phyloP scores from a whole-genome alignment of 2,888 invertebrate genomes.

The Pseudococcus jackbeardsleyi region DNA sequence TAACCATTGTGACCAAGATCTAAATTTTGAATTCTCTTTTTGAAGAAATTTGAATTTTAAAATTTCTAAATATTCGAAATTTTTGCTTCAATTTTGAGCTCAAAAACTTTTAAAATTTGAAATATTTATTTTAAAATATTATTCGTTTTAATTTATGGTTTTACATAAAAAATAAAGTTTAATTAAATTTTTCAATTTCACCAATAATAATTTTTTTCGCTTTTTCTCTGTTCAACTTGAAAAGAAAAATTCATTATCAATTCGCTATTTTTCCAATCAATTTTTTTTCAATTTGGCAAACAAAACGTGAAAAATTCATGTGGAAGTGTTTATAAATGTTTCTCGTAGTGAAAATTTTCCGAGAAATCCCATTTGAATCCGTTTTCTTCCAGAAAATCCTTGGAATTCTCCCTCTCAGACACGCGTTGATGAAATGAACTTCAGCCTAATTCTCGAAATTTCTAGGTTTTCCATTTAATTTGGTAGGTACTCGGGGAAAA shows the following conservation, averaged over 20 bases:
- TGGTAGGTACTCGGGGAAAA: not conserved
- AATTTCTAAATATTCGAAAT: not conserved
- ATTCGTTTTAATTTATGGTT: not conserved
- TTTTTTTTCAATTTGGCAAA: not conserved
- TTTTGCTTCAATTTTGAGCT: not conserved
- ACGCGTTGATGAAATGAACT: not conserved
- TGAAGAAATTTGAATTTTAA: not conserved
- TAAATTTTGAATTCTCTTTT: not conserved
- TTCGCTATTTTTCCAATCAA: not conserved
- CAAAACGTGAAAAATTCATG: not conserved
- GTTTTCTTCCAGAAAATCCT: not conserved
- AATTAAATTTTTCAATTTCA: not conserved
- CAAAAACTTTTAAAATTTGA: not conserved
- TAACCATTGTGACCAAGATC: not conserved
- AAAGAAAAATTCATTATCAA: not conserved
- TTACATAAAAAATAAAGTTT: not conserved
- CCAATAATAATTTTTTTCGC: not conserved
- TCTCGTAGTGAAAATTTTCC: not conserved
- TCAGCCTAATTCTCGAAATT: conserved; percentile 36
- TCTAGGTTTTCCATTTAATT: conserved; percentile 10
- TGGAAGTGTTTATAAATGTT: not conserved
- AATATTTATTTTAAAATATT: not conserved
- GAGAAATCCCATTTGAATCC: not conserved
- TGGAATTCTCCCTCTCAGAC: not conserved
- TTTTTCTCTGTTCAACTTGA: not conserved